These are phyloP conservation scores for Euclidia mi DNA, from an alignment of 2,888 invertebrate species.

Conservation along the genomic window DNA sequence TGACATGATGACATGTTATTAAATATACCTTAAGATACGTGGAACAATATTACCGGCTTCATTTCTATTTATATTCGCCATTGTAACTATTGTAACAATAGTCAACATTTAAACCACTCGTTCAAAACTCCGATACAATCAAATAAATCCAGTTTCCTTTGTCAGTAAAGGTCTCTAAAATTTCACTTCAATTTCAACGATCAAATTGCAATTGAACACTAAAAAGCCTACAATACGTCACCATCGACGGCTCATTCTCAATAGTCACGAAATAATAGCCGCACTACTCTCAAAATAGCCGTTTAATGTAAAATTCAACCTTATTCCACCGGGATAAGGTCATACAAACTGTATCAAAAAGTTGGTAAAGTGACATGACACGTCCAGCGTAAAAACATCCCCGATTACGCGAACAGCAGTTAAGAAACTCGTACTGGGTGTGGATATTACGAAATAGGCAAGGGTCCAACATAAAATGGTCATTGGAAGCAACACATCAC, in stretches of 20 bases:
- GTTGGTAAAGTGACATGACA: slow-evolving; percentile 55
- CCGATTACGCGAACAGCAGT: slow-evolving; percentile 37
- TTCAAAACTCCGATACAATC: slow-evolving; percentile 6
- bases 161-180: slow-evolving; percentile 49
- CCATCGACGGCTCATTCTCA: slow-evolving; percentile 83
- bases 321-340: slow-evolving; percentile 40
- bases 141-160: slow-evolving; percentile 16
- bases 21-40: too few species aligned
- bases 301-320: slow-evolving; percentile 51
- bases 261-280: slow-evolving; percentile 81
- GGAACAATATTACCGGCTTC: too few species aligned
- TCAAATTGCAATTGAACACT: slow-evolving; percentile 73
- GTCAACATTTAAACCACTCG: too few species aligned
- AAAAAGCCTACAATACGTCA: slow-evolving; percentile 87
- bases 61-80: too few species aligned
- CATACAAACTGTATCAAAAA: slow-evolving; percentile 39
- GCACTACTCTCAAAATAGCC: slow-evolving; percentile 17
- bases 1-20: too few species aligned
- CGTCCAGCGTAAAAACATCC: slow-evolving; percentile 66
- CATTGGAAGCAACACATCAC: slow-evolving; percentile 76
- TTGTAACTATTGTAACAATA: too few species aligned
- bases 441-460: slow-evolving; percentile 32
- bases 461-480: slow-evolving; percentile 64
- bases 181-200: slow-evolving; percentile 58
- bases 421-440: slow-evolving; percentile 10